Base-by-base conservation (phyloP, 2,113 vertebrate genomes). In the Rhinopomastus cyanomelas region DNA sequence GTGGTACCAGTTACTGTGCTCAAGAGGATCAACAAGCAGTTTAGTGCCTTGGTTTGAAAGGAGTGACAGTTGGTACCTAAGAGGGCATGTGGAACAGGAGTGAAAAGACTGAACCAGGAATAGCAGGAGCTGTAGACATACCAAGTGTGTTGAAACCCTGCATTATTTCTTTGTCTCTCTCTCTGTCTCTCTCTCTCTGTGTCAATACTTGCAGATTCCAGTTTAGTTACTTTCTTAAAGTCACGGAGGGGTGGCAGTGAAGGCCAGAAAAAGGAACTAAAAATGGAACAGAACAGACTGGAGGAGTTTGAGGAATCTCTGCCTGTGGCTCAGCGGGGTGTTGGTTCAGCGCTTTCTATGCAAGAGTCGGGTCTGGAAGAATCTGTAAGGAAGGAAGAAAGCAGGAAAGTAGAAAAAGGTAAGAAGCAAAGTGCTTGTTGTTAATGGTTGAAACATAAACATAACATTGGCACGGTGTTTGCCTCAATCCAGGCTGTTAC, bases 201-300 rank as follows among this genome's bases (percentile, higher is more conserved):
- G 81, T 94, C 69, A 91, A 90, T 92, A 62, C 80, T 96, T 94
- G 76, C 95, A 99, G 99, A 99, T 97, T 98, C 98, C 59, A 97
- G 94, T 94, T 92, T 99, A 81, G 97, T 99, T 85, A 97, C 98
- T 83, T 99, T 99, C 94, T 95, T 99, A 81, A 98, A 96, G 95
- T 98, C 98, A 88, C 96, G 68, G 23, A 94, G 94, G 87, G 20
- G 5, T 60, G 68, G 76, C 73, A 67, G 3, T 16, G 64, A 89
- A 94, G 94, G 89, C 72, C 94, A 95, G 96, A 90, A 94, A 73
- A 94, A 83, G 39, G 76, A 92, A 59, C 84, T 95, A 30, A 69
- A 90, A 94, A 69, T n/a, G 32, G 72, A 96, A 83, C 85, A 66
- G 48, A 95, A 81, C 75, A 96, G 30, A 71, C 30, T 1, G 4